Conservation (phyloP, 1,140 invertebrate genomes). For the Sitobion miscanthi region DNA sequence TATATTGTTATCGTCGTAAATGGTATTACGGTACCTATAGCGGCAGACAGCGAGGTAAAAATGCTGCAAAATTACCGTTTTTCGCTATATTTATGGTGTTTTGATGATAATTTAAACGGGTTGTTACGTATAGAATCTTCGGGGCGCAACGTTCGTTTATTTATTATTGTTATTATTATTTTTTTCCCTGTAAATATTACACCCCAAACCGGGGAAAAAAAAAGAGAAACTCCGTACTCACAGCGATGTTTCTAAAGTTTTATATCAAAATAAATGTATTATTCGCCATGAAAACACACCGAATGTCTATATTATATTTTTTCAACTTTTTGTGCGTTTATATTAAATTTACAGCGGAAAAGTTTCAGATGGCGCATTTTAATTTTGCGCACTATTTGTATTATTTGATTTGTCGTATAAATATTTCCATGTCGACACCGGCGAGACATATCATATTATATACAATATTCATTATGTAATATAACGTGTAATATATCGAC, state of each 20-base stretch:
- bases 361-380: conserved; percentile 5
- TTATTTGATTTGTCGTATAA: neutral
- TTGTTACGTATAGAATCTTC: neutral
- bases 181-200: conserved; percentile 32
- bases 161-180: conserved; percentile 24
- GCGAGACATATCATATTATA: neutral
- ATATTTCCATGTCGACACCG: neutral
- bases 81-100: neutral
- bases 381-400: neutral
- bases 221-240: neutral
- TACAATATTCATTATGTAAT: neutral
- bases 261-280: conserved; percentile 26
- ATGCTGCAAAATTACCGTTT: neutral
- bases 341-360: conserved; percentile 6
- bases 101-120: neutral
- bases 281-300: neutral
- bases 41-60: neutral
- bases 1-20: neutral
- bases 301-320: conserved; percentile 10
- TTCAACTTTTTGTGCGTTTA: neutral
- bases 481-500: neutral
- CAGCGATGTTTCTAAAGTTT: conserved; percentile 11
- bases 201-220: neutral
- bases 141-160: neutral
- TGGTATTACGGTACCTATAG: neutral